Base-by-base conservation (phyloP, 2,797 vertebrate genomes). In the Sebastes melanostomus region DNA sequence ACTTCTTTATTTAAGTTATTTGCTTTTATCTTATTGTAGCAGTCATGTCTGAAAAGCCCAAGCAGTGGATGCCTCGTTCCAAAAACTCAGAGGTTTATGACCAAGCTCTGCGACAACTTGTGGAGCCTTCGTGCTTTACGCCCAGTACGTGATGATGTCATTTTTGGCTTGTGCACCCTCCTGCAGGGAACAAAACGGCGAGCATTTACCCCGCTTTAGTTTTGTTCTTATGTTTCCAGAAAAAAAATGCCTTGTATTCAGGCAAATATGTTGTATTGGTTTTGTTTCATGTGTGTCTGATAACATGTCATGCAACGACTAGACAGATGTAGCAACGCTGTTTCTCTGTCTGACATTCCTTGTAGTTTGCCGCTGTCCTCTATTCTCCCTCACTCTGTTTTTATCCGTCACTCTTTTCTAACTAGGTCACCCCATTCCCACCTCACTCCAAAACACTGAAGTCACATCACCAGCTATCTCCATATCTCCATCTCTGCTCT, bases 371-470 rank as follows among this genome's bases (percentile, higher is more conserved):
- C 22, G 50, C 54, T 66, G 73, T 84, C 69, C 66, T 78, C 63
- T 50, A 11, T 74, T 78, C 74, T 72, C 22, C 63, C 25, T 82
- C 62, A 12, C 20, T 58, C 58, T 50, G 13, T 46, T 75, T 80
- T 80, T 34, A 68, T 72, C 65, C 5, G 38, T 42, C 38, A 42
- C 38, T 85, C 72, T 71, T 72, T 52, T 80, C 84, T 78, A 92
- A 90, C 74, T 90, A 85, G 92, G 91, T 86, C 90, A 90, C 78
- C 75, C 77, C 36, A 46, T 73, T 80, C 65, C 86, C 82, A 90
- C 66, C 75, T 88, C 59, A 67, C n/a, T 81, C 85, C 56, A 66
- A 82, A 83, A 77, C 71, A 67, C 83, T 72, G 16, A 76, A 83
- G 59, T 54, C 65, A 54, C 46, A 72, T 83, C 75, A 66, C 24